Percentiles rank a stretch among this genome's conserved stretches.
These are phyloP conservation scores for Hemichromis elongatus DNA, from an alignment of 2,113 vertebrate genomes.

Conservation along the genomic window DNA sequence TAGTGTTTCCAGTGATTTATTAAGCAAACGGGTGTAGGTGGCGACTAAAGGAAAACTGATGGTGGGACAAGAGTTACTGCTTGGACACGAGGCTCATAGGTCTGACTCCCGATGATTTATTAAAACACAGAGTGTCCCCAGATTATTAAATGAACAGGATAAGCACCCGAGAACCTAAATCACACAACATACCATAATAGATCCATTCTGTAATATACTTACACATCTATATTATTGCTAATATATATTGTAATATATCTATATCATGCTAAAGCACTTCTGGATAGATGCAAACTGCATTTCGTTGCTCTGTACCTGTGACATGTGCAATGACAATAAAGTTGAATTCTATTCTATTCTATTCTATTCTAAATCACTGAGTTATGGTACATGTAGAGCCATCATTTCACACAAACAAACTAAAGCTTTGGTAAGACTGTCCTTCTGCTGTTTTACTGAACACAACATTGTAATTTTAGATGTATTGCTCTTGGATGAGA, in stretches of 20 bases:
- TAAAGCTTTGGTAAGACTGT: not conserved
- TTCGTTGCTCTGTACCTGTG: too few relatives aligned
- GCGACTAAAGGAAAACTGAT: not conserved
- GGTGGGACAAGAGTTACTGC: not conserved
- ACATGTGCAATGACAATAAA: too few relatives aligned
- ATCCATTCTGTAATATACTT: too few relatives aligned
- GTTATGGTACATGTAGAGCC: not conserved
- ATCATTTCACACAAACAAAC: not conserved
- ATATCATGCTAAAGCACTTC: too few relatives aligned
- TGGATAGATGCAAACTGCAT: too few relatives aligned
- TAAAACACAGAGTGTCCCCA: not conserved
- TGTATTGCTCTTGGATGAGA: not conserved
- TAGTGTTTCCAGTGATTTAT: not conserved
- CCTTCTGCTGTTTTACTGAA: not conserved
- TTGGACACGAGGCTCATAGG: not conserved
- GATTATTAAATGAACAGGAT: not conserved
- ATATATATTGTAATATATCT: too few relatives aligned
- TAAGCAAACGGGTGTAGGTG: not conserved
- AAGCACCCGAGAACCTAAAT: not conserved
- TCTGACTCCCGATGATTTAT: not conserved
- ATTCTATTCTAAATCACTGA: not conserved
- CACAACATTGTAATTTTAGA: not conserved
- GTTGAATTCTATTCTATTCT: too few relatives aligned
- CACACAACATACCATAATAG: too few relatives aligned
- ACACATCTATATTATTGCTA: too few relatives aligned